A percentile compares a stretch with the other conserved stretches of the same genome.
Conservation (phyloP, 23 tunicate species). For the Trididemnum clinides region DNA sequence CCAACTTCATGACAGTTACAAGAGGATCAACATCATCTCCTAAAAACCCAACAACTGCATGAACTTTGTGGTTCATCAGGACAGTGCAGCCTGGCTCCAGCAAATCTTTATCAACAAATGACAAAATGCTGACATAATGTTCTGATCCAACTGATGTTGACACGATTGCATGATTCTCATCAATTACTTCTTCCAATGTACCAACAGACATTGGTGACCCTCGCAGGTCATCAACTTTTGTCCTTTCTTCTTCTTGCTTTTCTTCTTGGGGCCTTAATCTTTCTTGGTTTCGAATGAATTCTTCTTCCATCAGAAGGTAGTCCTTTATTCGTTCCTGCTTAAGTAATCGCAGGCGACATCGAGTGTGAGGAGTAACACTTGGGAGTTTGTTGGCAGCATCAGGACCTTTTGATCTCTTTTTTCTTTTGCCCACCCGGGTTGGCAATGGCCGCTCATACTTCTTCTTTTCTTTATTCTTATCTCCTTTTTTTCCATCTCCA, state of each 20-base stretch:
- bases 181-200: slow-evolving; percentile 97
- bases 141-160: slow-evolving; percentile 99
- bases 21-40: slow-evolving; percentile 99
- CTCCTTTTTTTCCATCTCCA: slow-evolving; percentile 88
- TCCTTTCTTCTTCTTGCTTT: slow-evolving; percentile 97
- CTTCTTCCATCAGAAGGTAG: slow-evolving; percentile 99
- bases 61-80: slow-evolving; percentile 99
- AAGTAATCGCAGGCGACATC: slow-evolving; percentile 89
- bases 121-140: slow-evolving; percentile 96
- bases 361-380: slow-evolving; percentile 94
- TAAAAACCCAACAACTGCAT: slow-evolving; percentile 97
- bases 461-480: slow-evolving; percentile 95
- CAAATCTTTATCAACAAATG: slow-evolving; percentile 98
- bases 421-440: slow-evolving; percentile 91
- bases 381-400: slow-evolving; percentile 99
- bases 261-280: slow-evolving; percentile 98
- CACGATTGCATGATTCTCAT: slow-evolving; percentile 99
- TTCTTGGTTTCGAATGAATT: slow-evolving; percentile 96
- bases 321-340: slow-evolving; percentile 98
- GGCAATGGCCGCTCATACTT: slow-evolving; percentile 98
- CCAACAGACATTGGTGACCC: slow-evolving; percentile 99
- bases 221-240: slow-evolving; percentile 96
- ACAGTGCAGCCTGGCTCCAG: slow-evolving; percentile 99
- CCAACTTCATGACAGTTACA: slow-evolving; percentile 98
- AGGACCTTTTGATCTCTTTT: slow-evolving; percentile 92